Conservation (phyloP, 2,797 vertebrate genomes). For the Benthosema pterotum region DNA sequence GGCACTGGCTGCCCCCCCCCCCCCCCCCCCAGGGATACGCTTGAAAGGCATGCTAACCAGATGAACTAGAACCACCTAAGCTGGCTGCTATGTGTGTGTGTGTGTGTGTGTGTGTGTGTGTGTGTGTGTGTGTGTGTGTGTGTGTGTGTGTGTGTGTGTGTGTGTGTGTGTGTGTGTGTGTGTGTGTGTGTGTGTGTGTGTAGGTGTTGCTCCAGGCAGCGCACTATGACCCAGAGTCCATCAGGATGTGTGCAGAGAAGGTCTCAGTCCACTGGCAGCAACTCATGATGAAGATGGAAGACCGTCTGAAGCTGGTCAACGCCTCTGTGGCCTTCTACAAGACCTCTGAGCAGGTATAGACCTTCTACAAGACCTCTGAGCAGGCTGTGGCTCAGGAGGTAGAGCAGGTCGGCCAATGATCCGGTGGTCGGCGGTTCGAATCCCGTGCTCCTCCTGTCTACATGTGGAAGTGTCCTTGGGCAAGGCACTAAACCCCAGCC, state of each 20-base stretch:
- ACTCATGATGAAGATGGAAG: conserved; percentile 99
- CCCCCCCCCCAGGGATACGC: too few species aligned
- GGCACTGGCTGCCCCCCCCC: too few species aligned
- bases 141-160: conserved; percentile 11
- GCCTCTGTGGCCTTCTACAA: conserved; percentile 99
- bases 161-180: conserved; percentile 18
- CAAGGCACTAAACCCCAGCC: too few species aligned
- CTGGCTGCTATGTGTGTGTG: not conserved
- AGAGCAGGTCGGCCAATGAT: too few species aligned
- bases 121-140: not conserved
- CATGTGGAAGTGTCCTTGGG: too few species aligned
- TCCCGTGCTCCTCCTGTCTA: too few species aligned
- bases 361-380: too few species aligned
- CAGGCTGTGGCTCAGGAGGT: too few species aligned
- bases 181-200: not conserved
- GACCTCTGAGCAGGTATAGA: conserved; percentile 95
- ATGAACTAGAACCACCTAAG: too few species aligned
- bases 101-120: conserved; percentile 33
- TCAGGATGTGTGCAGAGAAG: conserved; percentile 93
- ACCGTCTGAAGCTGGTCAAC: conserved; percentile 96
- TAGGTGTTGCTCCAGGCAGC: conserved; percentile 89
- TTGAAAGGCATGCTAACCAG: too few species aligned
- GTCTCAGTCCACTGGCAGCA: conserved; percentile 98
- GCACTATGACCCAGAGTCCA: conserved; percentile 93
- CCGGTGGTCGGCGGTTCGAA: too few species aligned